Percentiles rank a stretch among this genome's conserved stretches.
phyloP scores from a whole-genome alignment of 2,797 vertebrate species.

The Microctenopoma stevenorrisi region DNA sequence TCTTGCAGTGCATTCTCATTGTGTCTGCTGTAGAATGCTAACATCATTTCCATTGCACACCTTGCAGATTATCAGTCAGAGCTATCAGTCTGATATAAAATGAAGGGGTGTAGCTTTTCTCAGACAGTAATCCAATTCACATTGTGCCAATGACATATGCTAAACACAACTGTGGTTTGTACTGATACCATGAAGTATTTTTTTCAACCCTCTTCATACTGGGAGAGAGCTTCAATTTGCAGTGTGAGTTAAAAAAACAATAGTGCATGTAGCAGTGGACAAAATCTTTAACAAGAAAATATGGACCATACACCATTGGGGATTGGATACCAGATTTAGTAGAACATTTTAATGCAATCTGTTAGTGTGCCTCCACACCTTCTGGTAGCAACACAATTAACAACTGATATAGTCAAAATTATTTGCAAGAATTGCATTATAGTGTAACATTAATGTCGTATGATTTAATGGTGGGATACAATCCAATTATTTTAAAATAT shows the following conservation, averaged over 20 bases:
- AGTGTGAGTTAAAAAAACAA: slow-evolving; percentile 26
- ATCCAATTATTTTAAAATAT: no score
- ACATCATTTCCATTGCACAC: slow-evolving; percentile 39
- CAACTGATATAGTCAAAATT: slow-evolving; percentile 45
- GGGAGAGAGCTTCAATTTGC: slow-evolving; percentile 40
- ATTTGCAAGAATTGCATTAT: slow-evolving; percentile 22
- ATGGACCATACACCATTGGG: slow-evolving; percentile 41
- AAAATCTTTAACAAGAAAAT: slow-evolving; percentile 68
- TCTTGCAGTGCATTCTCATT: slow-evolving; percentile 23
- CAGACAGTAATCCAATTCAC: slow-evolving; percentile 65
- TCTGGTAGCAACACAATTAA: slow-evolving; percentile 47
- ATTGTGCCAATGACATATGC: slow-evolving; percentile 48
- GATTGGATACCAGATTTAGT: slow-evolving; percentile 48
- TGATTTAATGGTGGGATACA: slow-evolving; percentile 16
- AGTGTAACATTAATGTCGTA: slow-evolving; percentile 11
- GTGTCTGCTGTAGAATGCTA: slow-evolving; percentile 35
- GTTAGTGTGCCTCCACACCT: slow-evolving; percentile 18
- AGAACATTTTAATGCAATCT: slow-evolving; percentile 38
- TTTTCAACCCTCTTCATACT: slow-evolving; percentile 6
- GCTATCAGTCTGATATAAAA: slow-evolving; percentile 57
- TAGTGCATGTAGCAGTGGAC: slow-evolving; percentile 23
- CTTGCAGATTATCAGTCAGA: slow-evolving; percentile 59
- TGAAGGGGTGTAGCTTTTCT: slow-evolving; percentile 63
- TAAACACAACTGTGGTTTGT: slow-evolving; percentile 48
- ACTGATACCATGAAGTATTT: slow-evolving; percentile 35